These are phyloP conservation scores for Octodon degus DNA, from an alignment of 2,113 vertebrate species.

Conservation along the genomic window DNA sequence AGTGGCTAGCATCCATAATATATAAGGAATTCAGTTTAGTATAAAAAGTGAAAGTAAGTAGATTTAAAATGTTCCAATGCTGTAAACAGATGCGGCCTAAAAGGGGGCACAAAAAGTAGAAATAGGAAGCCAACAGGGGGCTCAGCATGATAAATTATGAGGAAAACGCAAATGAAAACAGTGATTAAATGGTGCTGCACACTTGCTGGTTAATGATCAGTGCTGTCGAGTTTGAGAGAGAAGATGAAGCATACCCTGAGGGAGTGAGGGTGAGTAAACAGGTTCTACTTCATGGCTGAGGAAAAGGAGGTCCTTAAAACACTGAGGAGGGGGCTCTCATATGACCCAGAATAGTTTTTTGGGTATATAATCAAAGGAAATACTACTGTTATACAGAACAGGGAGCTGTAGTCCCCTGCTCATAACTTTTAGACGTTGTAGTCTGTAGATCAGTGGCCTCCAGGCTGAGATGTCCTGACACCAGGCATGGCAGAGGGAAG, in stretches of 20 bases:
- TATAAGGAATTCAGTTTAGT: background rate
- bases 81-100: background rate
- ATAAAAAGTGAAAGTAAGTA: background rate
- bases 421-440: background rate
- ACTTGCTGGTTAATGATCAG: too few species aligned
- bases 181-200: background rate
- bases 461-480: background rate
- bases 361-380: background rate
- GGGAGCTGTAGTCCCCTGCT: background rate
- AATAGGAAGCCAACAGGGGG: background rate
- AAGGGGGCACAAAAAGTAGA: background rate
- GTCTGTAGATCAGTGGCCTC: background rate
- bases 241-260: accelerated
- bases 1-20: background rate
- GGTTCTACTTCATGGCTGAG: too few species aligned
- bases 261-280: too few species aligned
- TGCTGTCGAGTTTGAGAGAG: background rate
- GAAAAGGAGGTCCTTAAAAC: too few species aligned
- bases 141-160: background rate
- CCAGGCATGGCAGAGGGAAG: background rate
- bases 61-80: background rate
- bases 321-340: background rate
- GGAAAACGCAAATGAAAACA: background rate
- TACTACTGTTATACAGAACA: background rate
- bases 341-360: background rate